Evolutionary conservation across 2,113 vertebrate genomes (phyloP).

Genomic region (Gymnarchus niloticus): DNA sequence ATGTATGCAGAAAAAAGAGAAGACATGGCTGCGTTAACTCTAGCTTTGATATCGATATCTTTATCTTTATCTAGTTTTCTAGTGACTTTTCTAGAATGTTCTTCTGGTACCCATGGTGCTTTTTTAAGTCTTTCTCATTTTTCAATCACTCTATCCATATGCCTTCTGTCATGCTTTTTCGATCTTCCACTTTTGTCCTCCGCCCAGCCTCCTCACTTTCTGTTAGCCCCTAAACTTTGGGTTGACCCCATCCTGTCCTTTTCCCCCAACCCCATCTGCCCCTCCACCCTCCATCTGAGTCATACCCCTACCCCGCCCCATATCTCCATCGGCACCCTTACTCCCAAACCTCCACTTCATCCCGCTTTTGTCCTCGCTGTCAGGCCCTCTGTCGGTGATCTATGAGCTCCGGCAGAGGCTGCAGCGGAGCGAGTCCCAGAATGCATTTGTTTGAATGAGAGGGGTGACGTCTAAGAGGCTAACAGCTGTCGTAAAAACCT

Average conservation of each 20-base stretch:
- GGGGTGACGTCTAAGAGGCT: neutral
- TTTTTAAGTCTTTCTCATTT: slow-evolving; percentile 11
- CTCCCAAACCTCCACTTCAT: neutral
- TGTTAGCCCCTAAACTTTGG: neutral
- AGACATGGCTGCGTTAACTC: neutral
- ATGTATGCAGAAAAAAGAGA: neutral
- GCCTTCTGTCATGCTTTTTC: neutral
- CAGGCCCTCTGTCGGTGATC: slow-evolving; percentile 6
- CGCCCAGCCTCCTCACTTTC: neutral
- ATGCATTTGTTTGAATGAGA: slow-evolving; percentile 16
- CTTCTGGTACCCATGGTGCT: neutral
- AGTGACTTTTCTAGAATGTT: slow-evolving; percentile 9
- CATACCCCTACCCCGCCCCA: neutral
- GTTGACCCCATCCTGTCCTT: neutral
- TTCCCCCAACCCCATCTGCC: neutral
- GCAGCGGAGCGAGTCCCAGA: neutral
- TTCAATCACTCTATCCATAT: neutral
- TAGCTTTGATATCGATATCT: neutral
- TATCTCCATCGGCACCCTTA: neutral
- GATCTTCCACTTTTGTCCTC: neutral
- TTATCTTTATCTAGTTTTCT: neutral
- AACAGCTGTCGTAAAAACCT: slow-evolving; percentile 8
- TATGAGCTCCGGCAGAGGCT: neutral
- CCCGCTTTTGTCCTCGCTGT: slow-evolving; percentile 11
- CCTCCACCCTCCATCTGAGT: neutral